phyloP scores from a whole-genome alignment of 2,888 invertebrate genomes.

The Pammene aurita region DNA sequence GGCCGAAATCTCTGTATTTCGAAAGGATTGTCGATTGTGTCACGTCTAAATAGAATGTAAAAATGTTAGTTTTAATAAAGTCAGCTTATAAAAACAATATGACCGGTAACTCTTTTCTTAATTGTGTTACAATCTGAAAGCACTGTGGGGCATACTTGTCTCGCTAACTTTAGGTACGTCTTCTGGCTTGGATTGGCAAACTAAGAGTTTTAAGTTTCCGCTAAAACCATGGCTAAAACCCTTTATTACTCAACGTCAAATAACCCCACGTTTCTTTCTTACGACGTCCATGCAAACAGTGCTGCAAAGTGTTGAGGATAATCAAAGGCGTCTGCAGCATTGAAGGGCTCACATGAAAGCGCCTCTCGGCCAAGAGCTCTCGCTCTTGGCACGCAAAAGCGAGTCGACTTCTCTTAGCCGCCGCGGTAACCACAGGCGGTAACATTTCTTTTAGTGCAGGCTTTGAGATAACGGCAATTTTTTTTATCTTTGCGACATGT shows the following conservation, averaged over 20 bases:
- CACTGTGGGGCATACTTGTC: too few relatives aligned
- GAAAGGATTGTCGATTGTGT: not conserved
- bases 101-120: not conserved
- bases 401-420: not conserved
- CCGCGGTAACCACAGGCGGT: too few relatives aligned
- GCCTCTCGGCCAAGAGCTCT: conserved; percentile 9
- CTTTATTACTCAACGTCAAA: not conserved
- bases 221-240: too few relatives aligned
- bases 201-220: too few relatives aligned
- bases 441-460: too few relatives aligned
- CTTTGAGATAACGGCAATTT: too few relatives aligned
- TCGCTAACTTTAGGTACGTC: not conserved
- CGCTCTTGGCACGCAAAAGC: conserved; percentile 4
- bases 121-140: not conserved
- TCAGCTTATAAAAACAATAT: not conserved
- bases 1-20: conserved; percentile 5
- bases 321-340: conserved; percentile 8
- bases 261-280: not conserved
- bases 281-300: not conserved
- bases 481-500: too few relatives aligned
- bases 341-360: conserved; percentile 1
- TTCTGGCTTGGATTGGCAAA: too few relatives aligned
- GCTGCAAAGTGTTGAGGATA: not conserved
- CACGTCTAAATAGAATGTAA: not conserved
- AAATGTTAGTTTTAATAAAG: conserved; percentile 1